A percentile compares a stretch with the other conserved stretches of the same genome.
Evolutionary conservation across 1,140 invertebrate genomes (phyloP).

Genomic region (Drosophila varians): DNA sequence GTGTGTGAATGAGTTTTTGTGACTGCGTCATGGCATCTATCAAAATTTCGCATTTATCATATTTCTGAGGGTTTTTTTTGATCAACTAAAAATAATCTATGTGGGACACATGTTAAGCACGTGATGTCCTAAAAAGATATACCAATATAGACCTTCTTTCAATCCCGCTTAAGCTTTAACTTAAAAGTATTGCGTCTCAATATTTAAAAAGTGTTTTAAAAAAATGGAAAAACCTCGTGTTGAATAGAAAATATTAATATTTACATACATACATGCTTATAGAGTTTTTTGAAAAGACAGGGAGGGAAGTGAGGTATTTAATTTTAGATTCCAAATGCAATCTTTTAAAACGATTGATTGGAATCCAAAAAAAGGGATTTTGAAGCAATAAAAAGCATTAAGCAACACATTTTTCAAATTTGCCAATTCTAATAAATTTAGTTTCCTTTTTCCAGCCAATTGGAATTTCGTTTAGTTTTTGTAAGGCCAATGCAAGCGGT

Average conservation of each 20-base stretch:
- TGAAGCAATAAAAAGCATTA: slow-evolving; percentile 53
- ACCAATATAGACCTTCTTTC: not conserved
- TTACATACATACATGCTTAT: slow-evolving; percentile 26
- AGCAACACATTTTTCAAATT: slow-evolving; percentile 44
- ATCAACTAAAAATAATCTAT: not conserved
- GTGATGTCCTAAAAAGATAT: not conserved
- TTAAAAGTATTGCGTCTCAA: no score
- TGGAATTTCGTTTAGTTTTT: slow-evolving; percentile 17
- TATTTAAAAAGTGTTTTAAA: not conserved
- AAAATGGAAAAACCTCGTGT: not conserved
- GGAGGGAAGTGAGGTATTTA: not conserved
- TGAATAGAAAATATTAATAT: not conserved
- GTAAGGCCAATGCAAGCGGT: slow-evolving; percentile 47
- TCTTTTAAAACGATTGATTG: slow-evolving; percentile 31
- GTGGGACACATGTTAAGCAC: not conserved
- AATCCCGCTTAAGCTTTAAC: no score
- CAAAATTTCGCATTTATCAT: slow-evolving; percentile 42
- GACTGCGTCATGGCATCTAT: slow-evolving; percentile 56
- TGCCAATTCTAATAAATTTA: slow-evolving; percentile 60
- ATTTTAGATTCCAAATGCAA: slow-evolving; percentile 13
- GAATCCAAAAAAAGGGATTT: slow-evolving; percentile 4
- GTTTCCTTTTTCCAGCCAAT: slow-evolving; percentile 33
- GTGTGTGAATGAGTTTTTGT: slow-evolving; percentile 12
- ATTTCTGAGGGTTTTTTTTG: slow-evolving; percentile 25
- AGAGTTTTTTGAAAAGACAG: not conserved